Evolutionary conservation across 2,888 invertebrate species (phyloP), one percentile per base, ranked within the genome.

Genomic region (Drosophila melanosoma): DNA sequence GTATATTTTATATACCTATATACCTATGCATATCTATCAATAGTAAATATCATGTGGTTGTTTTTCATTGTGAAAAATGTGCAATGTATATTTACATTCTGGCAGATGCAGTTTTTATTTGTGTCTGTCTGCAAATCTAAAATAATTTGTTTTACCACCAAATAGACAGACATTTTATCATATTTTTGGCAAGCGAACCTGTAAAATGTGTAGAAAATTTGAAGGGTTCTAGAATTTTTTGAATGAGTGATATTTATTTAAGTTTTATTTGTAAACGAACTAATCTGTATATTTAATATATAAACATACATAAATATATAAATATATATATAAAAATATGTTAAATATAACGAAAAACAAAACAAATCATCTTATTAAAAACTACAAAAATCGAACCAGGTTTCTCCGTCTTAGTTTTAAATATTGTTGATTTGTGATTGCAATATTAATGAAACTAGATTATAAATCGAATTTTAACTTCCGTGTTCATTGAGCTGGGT

Each of bases 11-110:
- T 11, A n/a, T 29, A 53, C 38, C 29, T 42, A 23, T 54, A 40
- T n/a, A n/a, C n/a, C n/a, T n/a, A n/a, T 53, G 53, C 45, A 45
- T 53, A 61, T 61, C 33, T 62, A 62, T 53, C 52, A 53, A 42
- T 62, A 53, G 23, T 49, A 48, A 26, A n/a, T 60, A 45, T 23
- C 23, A 45, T 45, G 45, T 15, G 45, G 23, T 23, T 8, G 23
- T 15, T 45, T 45, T 8, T 45, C 15, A 51, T 29, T n/a, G 58
- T 26, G 58, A 59, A 48, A 59, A 48, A n/a, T 59, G 59, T 26
- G 51, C 49, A 45, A 38, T 26, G 26, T 51, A 60, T 60, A 60
- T 51, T 60, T 60, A 51, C 49, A 61, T 61, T 51, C 32, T 20
- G 17, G 17, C 51, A 38, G 52, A 17, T 29, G 35, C 45, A 45